Percentiles rank a stretch among this genome's conserved stretches.
phyloP scores from a whole-genome alignment of 2,113 vertebrate genomes.

The Hemichromis elongatus region DNA sequence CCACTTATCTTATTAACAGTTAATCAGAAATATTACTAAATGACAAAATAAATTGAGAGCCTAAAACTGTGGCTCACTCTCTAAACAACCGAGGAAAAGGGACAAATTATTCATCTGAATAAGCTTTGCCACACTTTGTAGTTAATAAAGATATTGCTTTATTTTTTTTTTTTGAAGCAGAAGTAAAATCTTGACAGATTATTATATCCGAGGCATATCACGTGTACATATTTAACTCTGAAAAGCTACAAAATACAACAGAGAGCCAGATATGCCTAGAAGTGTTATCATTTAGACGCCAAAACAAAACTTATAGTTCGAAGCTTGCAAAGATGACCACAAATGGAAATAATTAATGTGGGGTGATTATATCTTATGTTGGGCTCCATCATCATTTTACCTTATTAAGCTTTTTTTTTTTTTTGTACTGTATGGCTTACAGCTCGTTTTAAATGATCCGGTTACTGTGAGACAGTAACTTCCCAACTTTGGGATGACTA shows the following conservation, averaged over 20 bases:
- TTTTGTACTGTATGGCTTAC: neutral
- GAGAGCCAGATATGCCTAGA: fast-evolving
- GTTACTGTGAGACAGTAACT: neutral
- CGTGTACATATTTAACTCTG: neutral
- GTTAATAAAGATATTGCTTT: neutral
- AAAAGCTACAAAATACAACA: neutral
- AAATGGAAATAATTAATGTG: neutral
- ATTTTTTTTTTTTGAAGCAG: neutral
- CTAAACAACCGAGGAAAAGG: neutral
- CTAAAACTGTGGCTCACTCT: neutral
- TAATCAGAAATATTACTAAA: neutral
- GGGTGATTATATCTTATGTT: neutral
- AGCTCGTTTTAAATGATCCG: neutral
- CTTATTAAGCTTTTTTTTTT: neutral
- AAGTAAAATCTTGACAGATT: neutral
- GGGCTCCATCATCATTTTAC: neutral
- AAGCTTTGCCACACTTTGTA: neutral
- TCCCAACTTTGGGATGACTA: neutral
- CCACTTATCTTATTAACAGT: neutral
- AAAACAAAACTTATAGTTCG: neutral
- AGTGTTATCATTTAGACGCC: neutral
- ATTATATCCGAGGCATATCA: neutral
- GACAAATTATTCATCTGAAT: neutral
- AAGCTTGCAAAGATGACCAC: neutral
- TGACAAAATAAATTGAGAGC: neutral